Conservation (phyloP, 1,140 invertebrate genomes). For the Leptinotarsa lineolata region DNA sequence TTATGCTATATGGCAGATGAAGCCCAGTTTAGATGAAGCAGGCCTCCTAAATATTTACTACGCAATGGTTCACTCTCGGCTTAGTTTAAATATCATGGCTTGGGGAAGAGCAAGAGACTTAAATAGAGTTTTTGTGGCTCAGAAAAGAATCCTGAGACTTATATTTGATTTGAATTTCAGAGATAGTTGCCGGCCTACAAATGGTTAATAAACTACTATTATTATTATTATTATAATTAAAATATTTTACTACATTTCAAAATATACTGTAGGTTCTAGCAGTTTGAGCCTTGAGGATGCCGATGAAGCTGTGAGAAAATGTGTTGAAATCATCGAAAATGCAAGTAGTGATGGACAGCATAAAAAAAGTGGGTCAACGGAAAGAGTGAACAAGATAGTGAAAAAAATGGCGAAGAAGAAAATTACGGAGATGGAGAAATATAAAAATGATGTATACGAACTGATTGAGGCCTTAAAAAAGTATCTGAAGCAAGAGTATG, state of each 20-base stretch:
- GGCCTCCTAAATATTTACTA: too few relatives aligned
- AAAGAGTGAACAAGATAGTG: conserved; percentile 44
- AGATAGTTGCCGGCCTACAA: too few relatives aligned
- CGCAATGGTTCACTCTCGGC: too few relatives aligned
- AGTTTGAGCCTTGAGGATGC: conserved; percentile 33
- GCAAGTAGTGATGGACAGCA: conserved; percentile 40
- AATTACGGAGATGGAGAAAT: conserved; percentile 38
- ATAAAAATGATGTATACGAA: conserved; percentile 43
- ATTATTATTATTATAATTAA: too few relatives aligned
- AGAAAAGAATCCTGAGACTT: too few relatives aligned
- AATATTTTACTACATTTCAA: neutral
- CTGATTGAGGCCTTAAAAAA: conserved; percentile 41
- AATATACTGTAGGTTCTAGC: conserved; percentile 35
- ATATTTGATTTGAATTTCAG: too few relatives aligned
- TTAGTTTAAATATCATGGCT: too few relatives aligned
- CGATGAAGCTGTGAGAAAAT: conserved; percentile 39
- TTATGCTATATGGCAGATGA: too few relatives aligned
- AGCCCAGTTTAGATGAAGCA: too few relatives aligned
- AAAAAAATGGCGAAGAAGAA: conserved; percentile 44
- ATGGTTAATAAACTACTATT: too few relatives aligned
- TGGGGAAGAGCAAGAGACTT: too few relatives aligned
- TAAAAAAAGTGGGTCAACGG: conserved; percentile 37
- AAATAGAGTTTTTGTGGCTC: too few relatives aligned
- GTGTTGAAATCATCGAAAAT: conserved; percentile 40
- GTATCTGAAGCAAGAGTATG: conserved; percentile 58